Evolutionary conservation across 2,888 invertebrate species (phyloP).

Genomic region (Hirtodrosophila duncani): DNA sequence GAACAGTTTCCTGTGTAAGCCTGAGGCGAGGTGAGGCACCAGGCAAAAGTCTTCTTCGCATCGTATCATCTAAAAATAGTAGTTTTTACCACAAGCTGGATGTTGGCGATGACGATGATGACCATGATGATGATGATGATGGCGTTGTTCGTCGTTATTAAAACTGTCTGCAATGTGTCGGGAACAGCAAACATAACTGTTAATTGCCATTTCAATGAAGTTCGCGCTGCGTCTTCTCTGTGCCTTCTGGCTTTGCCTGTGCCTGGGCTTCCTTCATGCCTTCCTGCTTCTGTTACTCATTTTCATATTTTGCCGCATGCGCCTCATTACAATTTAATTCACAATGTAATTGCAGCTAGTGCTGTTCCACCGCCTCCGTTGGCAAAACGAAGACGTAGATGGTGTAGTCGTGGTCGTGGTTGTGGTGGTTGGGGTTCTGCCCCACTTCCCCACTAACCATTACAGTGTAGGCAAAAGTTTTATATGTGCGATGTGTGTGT

Average conservation of each 20-base stretch:
- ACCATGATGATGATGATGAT: too few species aligned
- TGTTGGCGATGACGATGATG: slow-evolving; percentile 2
- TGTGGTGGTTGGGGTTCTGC: slow-evolving; percentile 9
- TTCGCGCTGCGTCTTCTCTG: slow-evolving; percentile 16
- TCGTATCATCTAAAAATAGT: slow-evolving; percentile 52
- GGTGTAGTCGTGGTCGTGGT: slow-evolving; percentile 3
- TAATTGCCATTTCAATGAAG: slow-evolving; percentile 63
- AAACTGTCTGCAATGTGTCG: slow-evolving; percentile 63
- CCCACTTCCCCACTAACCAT: too few species aligned
- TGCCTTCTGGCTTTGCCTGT: slow-evolving; percentile 4
- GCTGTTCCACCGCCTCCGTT: too few species aligned
- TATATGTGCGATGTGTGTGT: slow-evolving; percentile 17
- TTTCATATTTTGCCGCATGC: slow-evolving; percentile 64
- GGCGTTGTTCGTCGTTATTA: slow-evolving; percentile 44
- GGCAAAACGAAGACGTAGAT: not conserved
- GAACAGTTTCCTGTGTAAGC: slow-evolving; percentile 39
- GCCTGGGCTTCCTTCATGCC: not conserved
- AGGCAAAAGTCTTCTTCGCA: not conserved
- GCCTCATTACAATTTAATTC: slow-evolving; percentile 75
- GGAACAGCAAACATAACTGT: slow-evolving; percentile 69
- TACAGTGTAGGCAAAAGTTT: slow-evolving; percentile 47
- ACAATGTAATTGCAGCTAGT: slow-evolving; percentile 67
- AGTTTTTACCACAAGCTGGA: slow-evolving; percentile 34
- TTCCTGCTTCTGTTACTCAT: slow-evolving; percentile 32
- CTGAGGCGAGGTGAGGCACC: not conserved